phyloP scores from a whole-genome alignment of 2,888 invertebrate species.

The Patella depressa region DNA sequence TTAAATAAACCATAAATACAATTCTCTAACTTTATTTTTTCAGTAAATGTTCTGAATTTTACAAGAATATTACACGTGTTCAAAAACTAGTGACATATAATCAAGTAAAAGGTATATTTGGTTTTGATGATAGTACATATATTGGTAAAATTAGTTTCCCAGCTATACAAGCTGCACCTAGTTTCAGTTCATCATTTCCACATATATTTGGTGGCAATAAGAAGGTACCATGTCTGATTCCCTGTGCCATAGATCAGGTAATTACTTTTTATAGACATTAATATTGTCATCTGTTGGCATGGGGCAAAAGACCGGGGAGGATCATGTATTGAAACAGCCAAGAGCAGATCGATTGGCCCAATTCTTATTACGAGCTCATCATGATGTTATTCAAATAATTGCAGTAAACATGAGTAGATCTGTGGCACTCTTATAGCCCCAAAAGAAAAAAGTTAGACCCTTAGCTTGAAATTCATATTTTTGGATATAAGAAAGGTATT shows the following conservation, averaged over 20 bases:
- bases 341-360: too few relatives aligned
- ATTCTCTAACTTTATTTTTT: constrained; percentile 55
- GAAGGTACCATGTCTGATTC: constrained; percentile 87
- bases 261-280: neutral
- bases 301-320: too few relatives aligned
- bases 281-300: too few relatives aligned
- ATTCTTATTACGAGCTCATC: too few relatives aligned
- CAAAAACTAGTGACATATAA: constrained; percentile 97
- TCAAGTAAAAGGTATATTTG: constrained; percentile 98
- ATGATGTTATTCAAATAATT: too few relatives aligned
- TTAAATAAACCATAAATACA: too few relatives aligned
- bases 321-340: too few relatives aligned
- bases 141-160: constrained; percentile 98
- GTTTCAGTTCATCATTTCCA: constrained; percentile 79
- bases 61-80: constrained; percentile 91
- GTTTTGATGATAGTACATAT: constrained; percentile 94
- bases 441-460: too few relatives aligned
- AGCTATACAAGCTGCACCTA: constrained; percentile 95
- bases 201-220: constrained; percentile 85
- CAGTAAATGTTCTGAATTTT: constrained; percentile 90
- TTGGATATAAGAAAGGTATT: too few relatives aligned
- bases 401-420: too few relatives aligned
- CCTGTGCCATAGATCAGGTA: constrained; percentile 97
- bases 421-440: too few relatives aligned
- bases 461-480: too few relatives aligned